These are phyloP conservation scores for Anaspis maculata DNA, from an alignment of 2,888 invertebrate genomes.

Conservation along the genomic window DNA sequence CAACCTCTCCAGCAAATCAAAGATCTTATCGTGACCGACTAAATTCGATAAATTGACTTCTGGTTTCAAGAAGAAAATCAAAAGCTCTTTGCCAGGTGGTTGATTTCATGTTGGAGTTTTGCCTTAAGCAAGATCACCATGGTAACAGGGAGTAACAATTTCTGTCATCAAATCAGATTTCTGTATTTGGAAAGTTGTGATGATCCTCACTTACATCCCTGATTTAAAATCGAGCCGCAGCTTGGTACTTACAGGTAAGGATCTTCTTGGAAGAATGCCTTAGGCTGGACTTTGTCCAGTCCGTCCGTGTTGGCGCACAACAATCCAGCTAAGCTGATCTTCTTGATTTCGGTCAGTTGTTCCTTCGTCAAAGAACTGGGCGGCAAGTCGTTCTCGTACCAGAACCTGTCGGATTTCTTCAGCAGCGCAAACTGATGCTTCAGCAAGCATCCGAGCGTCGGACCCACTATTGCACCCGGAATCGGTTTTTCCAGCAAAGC, in stretches of 20 bases:
- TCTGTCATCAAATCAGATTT: too few relatives aligned
- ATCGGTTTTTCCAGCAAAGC: slow-evolving; percentile 73
- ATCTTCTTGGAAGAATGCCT: slow-evolving; percentile 77
- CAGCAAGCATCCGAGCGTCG: slow-evolving; percentile 81
- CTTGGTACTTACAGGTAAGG: slow-evolving; percentile 67
- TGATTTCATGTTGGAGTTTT: too few relatives aligned
- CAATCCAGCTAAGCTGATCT: slow-evolving; percentile 69
- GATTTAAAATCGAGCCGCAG: neutral
- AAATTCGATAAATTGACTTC: too few relatives aligned
- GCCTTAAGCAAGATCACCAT: too few relatives aligned
- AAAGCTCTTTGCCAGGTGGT: too few relatives aligned
- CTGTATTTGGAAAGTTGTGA: too few relatives aligned
- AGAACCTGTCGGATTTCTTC: slow-evolving; percentile 83
- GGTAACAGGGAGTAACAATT: too few relatives aligned
- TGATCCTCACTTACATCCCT: too few relatives aligned
- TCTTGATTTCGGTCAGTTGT: slow-evolving; percentile 73
- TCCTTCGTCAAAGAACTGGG: slow-evolving; percentile 72
- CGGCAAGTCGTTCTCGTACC: slow-evolving; percentile 92
- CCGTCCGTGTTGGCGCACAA: slow-evolving; percentile 68
- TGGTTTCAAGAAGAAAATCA: too few relatives aligned
- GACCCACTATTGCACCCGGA: slow-evolving; percentile 76
- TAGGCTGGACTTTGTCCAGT: slow-evolving; percentile 69
- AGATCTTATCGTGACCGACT: too few relatives aligned
- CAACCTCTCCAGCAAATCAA: too few relatives aligned
- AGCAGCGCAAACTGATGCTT: slow-evolving; percentile 74